phyloP scores from a whole-genome alignment of 2,888 invertebrate genomes.

The Pollenia amentaria region DNA sequence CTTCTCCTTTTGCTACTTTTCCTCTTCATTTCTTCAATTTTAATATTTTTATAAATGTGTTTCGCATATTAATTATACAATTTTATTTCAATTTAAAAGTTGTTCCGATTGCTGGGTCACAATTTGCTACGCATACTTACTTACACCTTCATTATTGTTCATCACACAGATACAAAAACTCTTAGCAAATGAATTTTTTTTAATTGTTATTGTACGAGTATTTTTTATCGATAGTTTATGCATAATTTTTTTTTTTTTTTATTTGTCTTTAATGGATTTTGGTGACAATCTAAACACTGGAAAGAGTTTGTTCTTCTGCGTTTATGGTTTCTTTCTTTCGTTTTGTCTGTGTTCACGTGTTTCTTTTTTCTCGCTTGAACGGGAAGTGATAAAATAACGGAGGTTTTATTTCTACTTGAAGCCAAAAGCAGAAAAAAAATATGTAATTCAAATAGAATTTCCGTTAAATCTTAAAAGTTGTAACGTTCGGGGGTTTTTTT shows the following conservation, averaged over 20 bases:
- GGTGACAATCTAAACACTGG: conserved; percentile 69
- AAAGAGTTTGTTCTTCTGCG: conserved; percentile 48
- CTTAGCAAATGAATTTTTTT: conserved; percentile 41
- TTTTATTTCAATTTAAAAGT: conserved; percentile 69
- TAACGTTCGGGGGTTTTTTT: conserved; percentile 5
- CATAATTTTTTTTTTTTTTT: conserved; percentile 57
- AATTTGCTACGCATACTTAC: conserved; percentile 4
- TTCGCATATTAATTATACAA: conserved; percentile 68
- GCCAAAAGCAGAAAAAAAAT: conserved; percentile 17
- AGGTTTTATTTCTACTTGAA: conserved; percentile 49
- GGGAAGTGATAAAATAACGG: conserved; percentile 74
- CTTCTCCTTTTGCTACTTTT: conserved; percentile 29
- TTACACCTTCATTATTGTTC: neutral
- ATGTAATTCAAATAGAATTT: conserved; percentile 66
- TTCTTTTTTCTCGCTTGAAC: conserved; percentile 50
- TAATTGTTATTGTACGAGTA: neutral
- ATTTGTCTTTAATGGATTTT: conserved; percentile 65
- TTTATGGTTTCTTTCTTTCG: conserved; percentile 24
- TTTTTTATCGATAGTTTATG: conserved; percentile 51
- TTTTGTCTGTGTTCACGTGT: neutral
- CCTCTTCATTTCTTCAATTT: conserved; percentile 44
- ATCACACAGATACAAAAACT: conserved; percentile 18
- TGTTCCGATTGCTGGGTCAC: conserved; percentile 73
- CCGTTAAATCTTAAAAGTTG: conserved; percentile 67
- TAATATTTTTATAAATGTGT: conserved; percentile 58